Percentiles rank a stretch among this genome's conserved stretches.
Evolutionary conservation across 2,888 invertebrate species (phyloP).

Genomic region (Trichopoda pennipes): DNA sequence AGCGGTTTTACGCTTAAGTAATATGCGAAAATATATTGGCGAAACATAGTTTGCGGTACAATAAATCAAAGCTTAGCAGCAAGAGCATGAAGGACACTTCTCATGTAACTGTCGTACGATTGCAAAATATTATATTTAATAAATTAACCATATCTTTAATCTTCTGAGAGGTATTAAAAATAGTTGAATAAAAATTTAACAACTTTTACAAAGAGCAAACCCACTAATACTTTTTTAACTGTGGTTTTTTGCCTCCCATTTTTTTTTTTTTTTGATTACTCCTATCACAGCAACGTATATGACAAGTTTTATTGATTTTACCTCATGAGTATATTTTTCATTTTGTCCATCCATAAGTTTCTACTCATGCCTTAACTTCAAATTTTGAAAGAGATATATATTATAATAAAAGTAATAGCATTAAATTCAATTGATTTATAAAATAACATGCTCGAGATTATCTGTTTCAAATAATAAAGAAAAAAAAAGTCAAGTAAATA

Average conservation of each 20-base stretch:
- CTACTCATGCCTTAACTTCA: not conserved
- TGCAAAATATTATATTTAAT: no score
- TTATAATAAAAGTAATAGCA: constrained; percentile 19
- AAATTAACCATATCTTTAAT: no score
- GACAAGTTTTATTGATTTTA: constrained; percentile 48
- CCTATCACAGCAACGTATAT: not conserved
- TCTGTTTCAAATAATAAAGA: not conserved
- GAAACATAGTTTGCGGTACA: no score
- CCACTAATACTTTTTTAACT: not conserved
- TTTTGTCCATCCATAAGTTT: not conserved
- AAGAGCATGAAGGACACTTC: no score
- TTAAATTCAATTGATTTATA: constrained; percentile 37
- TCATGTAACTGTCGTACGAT: no score
- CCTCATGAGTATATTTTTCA: constrained; percentile 6
- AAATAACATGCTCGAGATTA: not conserved
- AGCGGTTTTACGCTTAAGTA: no score
- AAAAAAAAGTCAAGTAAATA: constrained; percentile 4
- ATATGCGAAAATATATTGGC: no score
- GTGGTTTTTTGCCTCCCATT: not conserved
- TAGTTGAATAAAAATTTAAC: no score
- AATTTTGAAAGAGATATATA: constrained; percentile 1
- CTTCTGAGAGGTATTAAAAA: no score
- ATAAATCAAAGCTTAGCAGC: no score
- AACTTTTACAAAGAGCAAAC: not conserved
- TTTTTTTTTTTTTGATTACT: no score